Conservation (phyloP, 2,113 vertebrate genomes). For the Clarias macrocephalus region DNA sequence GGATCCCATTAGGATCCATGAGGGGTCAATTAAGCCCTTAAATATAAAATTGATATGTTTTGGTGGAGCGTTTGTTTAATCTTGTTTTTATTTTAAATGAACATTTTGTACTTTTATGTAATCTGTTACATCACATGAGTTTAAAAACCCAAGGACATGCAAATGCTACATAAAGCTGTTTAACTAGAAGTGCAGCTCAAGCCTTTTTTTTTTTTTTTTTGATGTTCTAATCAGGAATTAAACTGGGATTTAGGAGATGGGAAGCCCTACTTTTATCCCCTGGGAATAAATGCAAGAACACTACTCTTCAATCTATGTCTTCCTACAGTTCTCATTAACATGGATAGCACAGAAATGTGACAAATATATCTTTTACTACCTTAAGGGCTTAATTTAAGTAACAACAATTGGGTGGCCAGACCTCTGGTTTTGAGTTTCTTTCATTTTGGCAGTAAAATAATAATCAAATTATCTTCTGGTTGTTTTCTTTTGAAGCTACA, state of each 20-base stretch:
- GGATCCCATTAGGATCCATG: neutral
- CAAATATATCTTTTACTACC: neutral
- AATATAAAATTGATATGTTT: neutral
- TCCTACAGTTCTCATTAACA: constrained; percentile 4
- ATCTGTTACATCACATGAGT: neutral
- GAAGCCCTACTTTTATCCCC: neutral
- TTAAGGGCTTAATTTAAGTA: constrained; percentile 11
- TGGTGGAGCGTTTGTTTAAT: neutral
- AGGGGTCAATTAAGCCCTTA: neutral
- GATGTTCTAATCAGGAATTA: neutral
- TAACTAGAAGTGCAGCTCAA: neutral
- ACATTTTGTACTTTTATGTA: neutral
- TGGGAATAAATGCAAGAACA: constrained; percentile 13
- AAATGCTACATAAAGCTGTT: neutral
- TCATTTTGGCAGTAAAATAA: neutral
- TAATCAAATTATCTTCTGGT: neutral
- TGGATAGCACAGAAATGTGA: neutral
- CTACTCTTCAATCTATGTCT: neutral
- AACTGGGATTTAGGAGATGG: neutral
- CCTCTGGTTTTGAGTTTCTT: neutral
- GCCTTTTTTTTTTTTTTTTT: neutral
- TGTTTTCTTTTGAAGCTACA: neutral
- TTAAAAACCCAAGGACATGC: neutral
- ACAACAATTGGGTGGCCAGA: neutral
- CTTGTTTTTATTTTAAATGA: neutral